phyloP scores from a whole-genome alignment of 2,113 vertebrate genomes.

The Rynchops niger region DNA sequence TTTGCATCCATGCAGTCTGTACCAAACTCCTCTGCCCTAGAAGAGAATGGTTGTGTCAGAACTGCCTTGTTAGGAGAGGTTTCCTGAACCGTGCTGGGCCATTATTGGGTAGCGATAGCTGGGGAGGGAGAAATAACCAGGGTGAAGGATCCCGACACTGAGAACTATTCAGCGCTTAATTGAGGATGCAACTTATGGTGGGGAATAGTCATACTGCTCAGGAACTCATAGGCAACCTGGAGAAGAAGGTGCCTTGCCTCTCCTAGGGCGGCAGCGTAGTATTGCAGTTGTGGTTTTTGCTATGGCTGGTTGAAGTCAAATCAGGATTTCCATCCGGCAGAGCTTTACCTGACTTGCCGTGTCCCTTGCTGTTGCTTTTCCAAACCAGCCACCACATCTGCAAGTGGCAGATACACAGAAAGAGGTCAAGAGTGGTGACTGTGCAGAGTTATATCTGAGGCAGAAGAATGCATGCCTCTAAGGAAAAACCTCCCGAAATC shows the following conservation, averaged over 20 bases:
- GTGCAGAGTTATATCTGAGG: background rate
- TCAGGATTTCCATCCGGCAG: background rate
- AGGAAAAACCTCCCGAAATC: background rate
- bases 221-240: background rate
- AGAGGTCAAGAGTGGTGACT: background rate
- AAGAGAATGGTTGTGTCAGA: background rate
- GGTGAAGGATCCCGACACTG: background rate
- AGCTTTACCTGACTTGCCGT: background rate
- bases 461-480: background rate
- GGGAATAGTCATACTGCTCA: background rate
- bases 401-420: background rate
- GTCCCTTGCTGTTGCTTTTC: background rate
- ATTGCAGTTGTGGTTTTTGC: background rate
- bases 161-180: background rate
- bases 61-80: background rate
- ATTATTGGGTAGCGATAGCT: rapidly evolving
- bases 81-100: background rate
- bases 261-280: too few species aligned
- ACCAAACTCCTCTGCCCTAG: background rate
- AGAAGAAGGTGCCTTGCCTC: background rate
- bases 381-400: background rate
- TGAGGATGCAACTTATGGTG: rapidly evolving
- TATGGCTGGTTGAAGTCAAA: background rate
- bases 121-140: too few species aligned
- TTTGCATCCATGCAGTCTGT: background rate